A percentile compares a stretch with the other conserved stretches of the same genome.
Conservation (phyloP, 2,888 invertebrate species). For the Abrostola triplasia region DNA sequence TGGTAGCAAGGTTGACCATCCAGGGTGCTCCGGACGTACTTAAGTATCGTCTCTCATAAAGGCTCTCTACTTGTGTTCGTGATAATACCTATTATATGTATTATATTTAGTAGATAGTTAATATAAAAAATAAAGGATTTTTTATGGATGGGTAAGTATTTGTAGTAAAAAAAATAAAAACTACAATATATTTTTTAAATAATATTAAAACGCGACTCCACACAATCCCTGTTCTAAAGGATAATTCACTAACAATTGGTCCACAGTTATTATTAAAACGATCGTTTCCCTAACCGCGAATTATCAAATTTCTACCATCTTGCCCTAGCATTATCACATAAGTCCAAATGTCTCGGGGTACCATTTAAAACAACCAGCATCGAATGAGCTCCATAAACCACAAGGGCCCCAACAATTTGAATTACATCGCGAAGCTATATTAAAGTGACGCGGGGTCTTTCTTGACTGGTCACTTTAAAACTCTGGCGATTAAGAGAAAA, state of each 20-base stretch:
- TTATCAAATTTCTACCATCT: constrained; percentile 86
- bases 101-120: no score
- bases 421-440: constrained; percentile 24
- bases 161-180: no score
- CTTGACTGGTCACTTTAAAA: constrained; percentile 69
- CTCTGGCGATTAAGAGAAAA: constrained; percentile 83
- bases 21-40: no score
- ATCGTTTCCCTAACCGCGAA: constrained; percentile 86
- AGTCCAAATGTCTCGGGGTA: constrained; percentile 85
- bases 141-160: no score
- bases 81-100: no score
- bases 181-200: background rate
- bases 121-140: background rate
- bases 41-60: no score
- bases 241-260: constrained; percentile 81
- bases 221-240: constrained; percentile 61
- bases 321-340: constrained; percentile 87
- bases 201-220: constrained; percentile 58
- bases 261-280: constrained; percentile 85
- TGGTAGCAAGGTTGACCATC: no score
- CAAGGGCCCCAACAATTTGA: constrained; percentile 30
- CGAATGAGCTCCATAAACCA: constrained; percentile 63
- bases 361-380: constrained; percentile 68
- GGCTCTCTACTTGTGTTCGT: no score
- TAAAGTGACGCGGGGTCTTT: constrained; percentile 63